Base-by-base conservation (phyloP, 2,113 vertebrate species). In the Strigops habroptila region DNA sequence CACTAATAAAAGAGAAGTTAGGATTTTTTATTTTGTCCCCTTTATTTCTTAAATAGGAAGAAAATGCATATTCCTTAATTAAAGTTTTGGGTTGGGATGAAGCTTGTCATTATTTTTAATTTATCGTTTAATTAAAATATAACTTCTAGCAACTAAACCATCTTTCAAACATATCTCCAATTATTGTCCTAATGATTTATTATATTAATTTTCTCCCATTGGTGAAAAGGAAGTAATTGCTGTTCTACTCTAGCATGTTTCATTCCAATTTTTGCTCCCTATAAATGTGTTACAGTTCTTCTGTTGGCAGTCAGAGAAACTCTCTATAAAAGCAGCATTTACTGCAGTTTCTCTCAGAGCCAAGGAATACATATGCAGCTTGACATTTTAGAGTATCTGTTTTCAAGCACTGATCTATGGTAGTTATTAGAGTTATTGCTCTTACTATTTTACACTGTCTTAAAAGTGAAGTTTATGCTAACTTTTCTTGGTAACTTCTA, bases 311-410 rank as follows among this genome's bases (percentile, higher is more conserved):
- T 88, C 80, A 87, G 49, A 92, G 83, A 94, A 96, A 93, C 49
- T 91, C 86, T 85, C 62, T 62, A 97, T 94, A 98, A 98, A 98
- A 96, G 97, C 91, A 89, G 83, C 89, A 96, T 97, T 98, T 97
- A 97, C 71, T 96, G 88, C 87, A 90, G 89, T 78, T 91, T 95
- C 90, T 82, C 83, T 93, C 82, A 93, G 88, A 97, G 97, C 97
- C 97, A 98, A 98, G 90, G 79, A 96, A 97, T 85, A 98, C 95
- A 98, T 93, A 82, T 21, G 80, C 75, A 96, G 52, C 86, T 97
- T 97, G 97, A 97, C 89, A 95, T 96, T 95, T 90, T 94, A 94
- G 71, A 94, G 83, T 96, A 96, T 95, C 85, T 96, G 80, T 97
- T 97, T 97, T 95, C 95, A 95, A 86, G 91, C 89, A 96, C 9